Conservation (phyloP, 2,797 vertebrate genomes). For the Sebastes oblongus region DNA sequence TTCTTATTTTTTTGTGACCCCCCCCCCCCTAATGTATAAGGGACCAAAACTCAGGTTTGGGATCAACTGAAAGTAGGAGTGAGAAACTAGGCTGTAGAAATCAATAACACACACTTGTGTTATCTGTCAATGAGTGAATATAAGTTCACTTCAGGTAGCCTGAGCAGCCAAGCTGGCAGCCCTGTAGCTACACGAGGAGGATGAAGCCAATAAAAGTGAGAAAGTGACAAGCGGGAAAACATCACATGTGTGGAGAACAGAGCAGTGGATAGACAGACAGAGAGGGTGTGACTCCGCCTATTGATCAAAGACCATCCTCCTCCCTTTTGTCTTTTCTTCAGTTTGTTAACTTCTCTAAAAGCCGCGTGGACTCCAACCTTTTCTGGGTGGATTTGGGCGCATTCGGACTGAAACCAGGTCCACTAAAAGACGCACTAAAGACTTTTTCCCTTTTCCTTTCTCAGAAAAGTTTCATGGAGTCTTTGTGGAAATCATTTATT, state of each 20-base stretch:
- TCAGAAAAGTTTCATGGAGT: constrained; percentile 59
- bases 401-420: not conserved
- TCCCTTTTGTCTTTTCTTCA: constrained; percentile 72
- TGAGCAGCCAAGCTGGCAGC: not conserved
- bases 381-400: constrained; percentile 12
- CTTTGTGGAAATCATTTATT: constrained; percentile 31
- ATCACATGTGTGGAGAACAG: constrained; percentile 46
- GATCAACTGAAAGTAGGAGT: not conserved
- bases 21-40: no score
- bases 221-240: constrained; percentile 40
- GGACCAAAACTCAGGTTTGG: not conserved
- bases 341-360: constrained; percentile 69
- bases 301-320: constrained; percentile 79
- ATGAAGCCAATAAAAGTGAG: constrained; percentile 38
- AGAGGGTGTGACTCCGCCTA: constrained; percentile 75
- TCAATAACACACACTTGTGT: not conserved
- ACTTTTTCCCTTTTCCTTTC: not conserved
- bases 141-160: not conserved
- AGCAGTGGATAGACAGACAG: constrained; percentile 23
- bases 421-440: not conserved
- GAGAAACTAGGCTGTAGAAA: not conserved
- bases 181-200: not conserved
- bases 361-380: constrained; percentile 51
- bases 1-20: no score
- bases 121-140: not conserved